phyloP scores from a whole-genome alignment of 2,113 vertebrate species.

The Motacilla alba region DNA sequence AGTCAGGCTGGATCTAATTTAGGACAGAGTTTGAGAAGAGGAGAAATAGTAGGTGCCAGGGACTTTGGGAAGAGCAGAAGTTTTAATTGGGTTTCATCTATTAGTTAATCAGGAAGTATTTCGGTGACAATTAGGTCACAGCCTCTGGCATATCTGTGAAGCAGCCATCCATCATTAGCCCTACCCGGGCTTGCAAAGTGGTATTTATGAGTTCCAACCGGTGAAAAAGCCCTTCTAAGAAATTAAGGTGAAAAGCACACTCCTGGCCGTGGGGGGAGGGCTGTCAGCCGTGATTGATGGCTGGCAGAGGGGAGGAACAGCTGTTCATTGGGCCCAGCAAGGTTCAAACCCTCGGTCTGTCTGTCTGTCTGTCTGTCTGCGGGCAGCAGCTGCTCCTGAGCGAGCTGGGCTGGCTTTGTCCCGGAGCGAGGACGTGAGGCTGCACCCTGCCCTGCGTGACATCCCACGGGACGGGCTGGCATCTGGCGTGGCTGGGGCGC shows the following conservation, averaged over 20 bases:
- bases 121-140: constrained; percentile 52
- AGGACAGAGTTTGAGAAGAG: background rate
- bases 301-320: background rate
- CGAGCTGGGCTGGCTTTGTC: background rate
- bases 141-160: constrained; percentile 36
- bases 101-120: constrained; percentile 60
- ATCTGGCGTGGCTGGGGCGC: accelerated
- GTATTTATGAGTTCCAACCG: constrained; percentile 24
- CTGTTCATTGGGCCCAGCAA: constrained; percentile 23
- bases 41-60: background rate
- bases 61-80: background rate
- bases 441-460: background rate
- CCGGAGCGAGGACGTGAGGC: background rate
- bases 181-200: constrained; percentile 45
- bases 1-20: background rate
- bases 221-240: constrained; percentile 31
- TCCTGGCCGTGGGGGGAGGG: constrained; percentile 4
- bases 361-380: background rate
- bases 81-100: constrained; percentile 54
- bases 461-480: background rate
- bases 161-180: constrained; percentile 52
- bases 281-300: constrained; percentile 53
- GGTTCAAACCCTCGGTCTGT: background rate
- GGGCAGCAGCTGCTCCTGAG: background rate
- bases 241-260: constrained; percentile 47